Evolutionary conservation across 2,113 vertebrate species (phyloP), one percentile per base, ranked within the genome.

Genomic region (Polyodon spathula): DNA sequence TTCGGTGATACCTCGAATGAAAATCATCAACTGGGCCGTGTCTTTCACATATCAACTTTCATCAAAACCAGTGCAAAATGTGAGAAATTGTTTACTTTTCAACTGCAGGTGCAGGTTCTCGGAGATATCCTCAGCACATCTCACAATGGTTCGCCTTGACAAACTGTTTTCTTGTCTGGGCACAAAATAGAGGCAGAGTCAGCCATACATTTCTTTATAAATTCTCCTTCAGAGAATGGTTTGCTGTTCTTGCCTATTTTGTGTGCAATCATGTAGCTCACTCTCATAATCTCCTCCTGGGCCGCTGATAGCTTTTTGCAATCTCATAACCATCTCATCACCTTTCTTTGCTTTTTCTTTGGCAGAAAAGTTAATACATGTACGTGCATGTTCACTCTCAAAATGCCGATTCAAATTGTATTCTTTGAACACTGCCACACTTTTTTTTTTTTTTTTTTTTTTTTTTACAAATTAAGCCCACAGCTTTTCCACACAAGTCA

Each of bases 61-160:
- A 1, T 66, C 71, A 58, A 69, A 6, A 61, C 48, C 62, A 66
- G 51, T 4, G 54, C 64, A 6, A 65, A 73, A 66, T 42, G 43
- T 41, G 57, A 17, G 42, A 69, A 70, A 37, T 27, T 56, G 2
- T n/a, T n/a, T n/a, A n/a, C n/a, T n/a, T n/a, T n/a, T n/a, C n/a
- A n/a, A n/a, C n/a, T n/a, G n/a, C n/a, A n/a, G n/a, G n/a, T n/a
- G n/a, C n/a, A n/a, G n/a, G n/a, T n/a, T n/a, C 27, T 27, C 27
- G 2, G 27, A 27, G 27, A 27, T 27, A 27, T 27, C 27, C 27
- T 27, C 2, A 27, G 3, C 27, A 27, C 27, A 3, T 27, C 27
- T 27, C 27, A 27, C 27, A 44, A 44, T 12, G 7, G 42, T 44
- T 44, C 42, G 6, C 11, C 42, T 7, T 44, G 42, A 44, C 42